Evolutionary conservation across 2,113 vertebrate species (phyloP), one percentile per base, ranked within the genome.

Genomic region (Nesogale talazaci): DNA sequence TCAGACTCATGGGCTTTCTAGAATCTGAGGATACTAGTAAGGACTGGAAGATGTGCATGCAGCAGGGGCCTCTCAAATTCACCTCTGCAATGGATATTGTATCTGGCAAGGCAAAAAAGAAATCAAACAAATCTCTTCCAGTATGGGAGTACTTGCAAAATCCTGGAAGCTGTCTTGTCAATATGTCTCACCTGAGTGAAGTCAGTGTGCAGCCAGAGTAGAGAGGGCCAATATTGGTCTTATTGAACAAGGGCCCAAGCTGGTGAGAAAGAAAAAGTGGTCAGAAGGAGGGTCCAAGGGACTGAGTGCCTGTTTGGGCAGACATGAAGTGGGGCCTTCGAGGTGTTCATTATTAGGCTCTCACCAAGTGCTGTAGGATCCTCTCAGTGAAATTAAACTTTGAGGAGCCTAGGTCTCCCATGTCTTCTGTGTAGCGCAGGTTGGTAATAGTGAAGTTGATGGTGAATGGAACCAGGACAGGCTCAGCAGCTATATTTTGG

Each of bases 361-460:
- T 97, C 92, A 98, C 98, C 0, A 75, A 93, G 29, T 63, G 40
- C 38, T 63, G 84, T 40, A 98, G 90, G 96, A 96, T 86, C 86
- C 23, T 86, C 46, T 97, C 95, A 0, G 96, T 96, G 77, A 86
- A 61, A 31, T 88, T 94, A 94, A 97, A 98, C 91, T 91, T 97
- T 22, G 12, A 84, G 31, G 98, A 97, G 40, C 1, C 94, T 19
- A 95, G 87, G 0, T 4, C 83, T 0, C 83, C 74, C 94, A 98
- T 61, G 70, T 97, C 97, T 72, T 95, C 56, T 5, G 90, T 97
- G 94, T 97, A 98, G 12, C 6, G 88, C 74, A 98, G 77, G 88
- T 98, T 98, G 94, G 97, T 98, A 94, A 98, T 63, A 3, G 97
- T 98, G 88, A 98, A 97, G 88, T 98, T 98, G 79, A 98, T 0